Percentiles rank a stretch among this genome's conserved stretches.
These are phyloP conservation scores for Synaphobranchus kaupii DNA, from an alignment of 2,797 vertebrate genomes.

Conservation along the genomic window DNA sequence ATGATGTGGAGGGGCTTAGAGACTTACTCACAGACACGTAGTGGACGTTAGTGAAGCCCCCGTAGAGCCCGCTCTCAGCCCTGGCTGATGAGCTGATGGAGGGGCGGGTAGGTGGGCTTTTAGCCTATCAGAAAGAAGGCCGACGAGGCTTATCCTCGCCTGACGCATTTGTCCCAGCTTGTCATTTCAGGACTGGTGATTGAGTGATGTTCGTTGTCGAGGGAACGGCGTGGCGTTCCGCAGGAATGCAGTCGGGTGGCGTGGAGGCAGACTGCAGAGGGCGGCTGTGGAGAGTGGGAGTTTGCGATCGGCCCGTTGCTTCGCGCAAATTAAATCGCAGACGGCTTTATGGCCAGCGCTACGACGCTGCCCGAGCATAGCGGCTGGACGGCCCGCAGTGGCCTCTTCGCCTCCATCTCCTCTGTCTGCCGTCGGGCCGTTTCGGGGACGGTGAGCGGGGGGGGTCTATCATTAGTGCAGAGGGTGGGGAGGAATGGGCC, in stretches of 20 bases:
- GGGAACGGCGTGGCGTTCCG: neutral
- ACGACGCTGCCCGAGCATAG: too few species aligned
- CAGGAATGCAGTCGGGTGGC: neutral
- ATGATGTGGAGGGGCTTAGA: neutral
- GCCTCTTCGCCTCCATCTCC: neutral
- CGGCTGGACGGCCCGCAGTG: neutral
- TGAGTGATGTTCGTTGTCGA: neutral
- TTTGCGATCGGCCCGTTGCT: neutral
- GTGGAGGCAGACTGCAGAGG: neutral
- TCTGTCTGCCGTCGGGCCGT: neutral
- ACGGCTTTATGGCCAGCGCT: too few species aligned
- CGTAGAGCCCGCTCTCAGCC: neutral
- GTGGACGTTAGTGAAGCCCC: neutral
- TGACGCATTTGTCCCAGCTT: neutral
- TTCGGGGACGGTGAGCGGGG: neutral
- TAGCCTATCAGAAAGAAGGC: neutral
- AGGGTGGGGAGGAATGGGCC: neutral
- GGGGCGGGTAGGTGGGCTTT: neutral
- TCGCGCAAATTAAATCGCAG: too few species aligned
- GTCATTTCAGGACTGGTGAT: neutral
- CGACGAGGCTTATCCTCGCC: neutral
- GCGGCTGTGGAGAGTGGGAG: neutral
- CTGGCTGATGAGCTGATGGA: neutral
- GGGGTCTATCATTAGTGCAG: too few species aligned
- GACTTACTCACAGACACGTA: neutral